phyloP scores from a whole-genome alignment of 1,140 invertebrate species.

The Brachionus angularis region DNA sequence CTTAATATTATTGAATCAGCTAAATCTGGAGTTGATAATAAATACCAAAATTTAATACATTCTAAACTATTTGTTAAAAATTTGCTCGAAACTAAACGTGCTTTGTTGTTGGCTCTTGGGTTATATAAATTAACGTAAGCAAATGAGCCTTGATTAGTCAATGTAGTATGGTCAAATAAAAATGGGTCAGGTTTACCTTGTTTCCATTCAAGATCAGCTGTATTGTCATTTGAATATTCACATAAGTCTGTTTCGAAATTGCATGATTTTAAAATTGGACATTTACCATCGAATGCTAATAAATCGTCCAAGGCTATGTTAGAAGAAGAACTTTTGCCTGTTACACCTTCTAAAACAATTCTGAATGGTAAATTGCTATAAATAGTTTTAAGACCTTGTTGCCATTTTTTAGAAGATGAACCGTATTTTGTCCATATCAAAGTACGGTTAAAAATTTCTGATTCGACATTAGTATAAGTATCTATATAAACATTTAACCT shows the following conservation, averaged over 20 bases:
- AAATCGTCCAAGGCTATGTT: conserved; percentile 47
- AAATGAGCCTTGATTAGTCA: not conserved
- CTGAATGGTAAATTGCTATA: conserved; percentile 36
- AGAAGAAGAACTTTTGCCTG: conserved; percentile 21
- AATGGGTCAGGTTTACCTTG: conserved; percentile 2
- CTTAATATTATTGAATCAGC: not conserved
- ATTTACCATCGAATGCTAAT: conserved; percentile 35
- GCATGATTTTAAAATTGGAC: conserved; percentile 47
- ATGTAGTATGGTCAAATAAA: not conserved
- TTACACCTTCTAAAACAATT: conserved; percentile 19
- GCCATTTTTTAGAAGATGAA: conserved; percentile 53
- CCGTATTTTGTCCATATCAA: conserved; percentile 50
- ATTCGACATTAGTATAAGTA: not conserved
- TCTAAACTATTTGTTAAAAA: not conserved
- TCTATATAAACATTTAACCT: conserved; percentile 49
- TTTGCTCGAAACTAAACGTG: not conserved
- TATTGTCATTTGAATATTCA: conserved; percentile 47
- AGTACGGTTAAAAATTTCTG: conserved; percentile 5
- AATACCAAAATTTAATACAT: conserved; percentile 42
- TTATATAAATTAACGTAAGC: not conserved
- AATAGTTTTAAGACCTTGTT: conserved; percentile 47
- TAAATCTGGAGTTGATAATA: not conserved
- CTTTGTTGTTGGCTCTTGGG: conserved; percentile 1
- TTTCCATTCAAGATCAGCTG: not conserved
- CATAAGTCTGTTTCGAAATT: conserved; percentile 53